A percentile compares a stretch with the other conserved stretches of the same genome.
These are phyloP conservation scores for Halcyon smyrnensis DNA, from an alignment of 2,797 vertebrate genomes.

Conservation along the genomic window DNA sequence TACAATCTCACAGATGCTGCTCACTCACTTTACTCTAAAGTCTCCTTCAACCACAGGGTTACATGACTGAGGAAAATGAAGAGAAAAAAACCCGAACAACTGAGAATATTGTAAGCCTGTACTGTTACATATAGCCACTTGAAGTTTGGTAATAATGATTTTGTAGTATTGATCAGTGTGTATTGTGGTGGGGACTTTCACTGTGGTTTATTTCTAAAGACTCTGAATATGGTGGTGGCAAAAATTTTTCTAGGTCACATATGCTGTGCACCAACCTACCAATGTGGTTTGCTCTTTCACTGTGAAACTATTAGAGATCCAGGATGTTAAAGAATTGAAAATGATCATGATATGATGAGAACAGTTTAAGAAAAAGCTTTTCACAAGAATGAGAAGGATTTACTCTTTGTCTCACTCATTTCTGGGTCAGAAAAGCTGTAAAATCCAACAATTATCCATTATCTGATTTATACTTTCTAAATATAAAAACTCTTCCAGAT, in stretches of 20 bases:
- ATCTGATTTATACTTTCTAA: neutral
- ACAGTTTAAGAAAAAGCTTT: neutral
- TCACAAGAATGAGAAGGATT: neutral
- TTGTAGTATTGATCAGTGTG: neutral
- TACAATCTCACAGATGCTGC: neutral
- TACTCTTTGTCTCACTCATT: neutral
- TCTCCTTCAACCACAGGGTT: neutral
- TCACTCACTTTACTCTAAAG: neutral
- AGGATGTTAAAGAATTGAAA: neutral
- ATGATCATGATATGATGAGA: neutral
- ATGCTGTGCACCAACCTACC: neutral
- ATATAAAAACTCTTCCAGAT: neutral
- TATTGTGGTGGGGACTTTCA: neutral
- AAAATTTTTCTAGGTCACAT: neutral
- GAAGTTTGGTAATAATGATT: neutral
- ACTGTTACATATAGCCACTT: neutral
- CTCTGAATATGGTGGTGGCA: neutral
- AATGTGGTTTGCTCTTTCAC: neutral
- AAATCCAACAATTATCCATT: neutral
- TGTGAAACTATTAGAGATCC: neutral
- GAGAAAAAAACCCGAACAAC: fast-evolving
- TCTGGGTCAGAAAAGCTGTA: neutral
- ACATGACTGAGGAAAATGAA: neutral
- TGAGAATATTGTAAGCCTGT: neutral
- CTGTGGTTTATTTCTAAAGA: neutral